phyloP scores from a whole-genome alignment of 1,140 invertebrate genomes.

The Zaprionus inermis region DNA sequence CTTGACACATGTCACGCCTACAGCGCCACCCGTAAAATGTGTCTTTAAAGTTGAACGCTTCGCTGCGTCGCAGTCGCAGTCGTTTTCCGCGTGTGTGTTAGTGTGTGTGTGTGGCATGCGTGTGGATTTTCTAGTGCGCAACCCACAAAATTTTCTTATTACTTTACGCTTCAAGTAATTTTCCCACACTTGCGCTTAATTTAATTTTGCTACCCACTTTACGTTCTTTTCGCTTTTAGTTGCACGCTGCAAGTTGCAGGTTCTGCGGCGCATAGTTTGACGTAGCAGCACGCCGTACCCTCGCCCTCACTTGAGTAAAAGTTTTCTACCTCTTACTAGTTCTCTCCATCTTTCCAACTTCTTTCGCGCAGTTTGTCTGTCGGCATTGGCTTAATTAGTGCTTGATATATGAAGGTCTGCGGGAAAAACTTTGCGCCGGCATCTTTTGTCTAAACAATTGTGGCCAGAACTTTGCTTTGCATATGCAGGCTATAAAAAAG shows the following conservation, averaged over 20 bases:
- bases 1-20: slow-evolving; percentile 66
- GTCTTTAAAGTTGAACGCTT: slow-evolving; percentile 59
- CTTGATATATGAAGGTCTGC: slow-evolving; percentile 57
- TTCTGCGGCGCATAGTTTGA: slow-evolving; percentile 30
- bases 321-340: slow-evolving; percentile 33
- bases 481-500: not conserved
- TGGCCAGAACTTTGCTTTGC: not conserved
- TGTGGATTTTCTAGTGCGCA: slow-evolving; percentile 36
- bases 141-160: slow-evolving; percentile 70
- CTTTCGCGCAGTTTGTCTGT: slow-evolving; percentile 34
- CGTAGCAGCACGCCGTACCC: slow-evolving; percentile 1
- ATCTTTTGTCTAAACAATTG: slow-evolving; percentile 35
- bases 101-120: slow-evolving; percentile 1
- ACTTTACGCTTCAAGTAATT: slow-evolving; percentile 77
- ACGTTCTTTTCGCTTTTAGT: slow-evolving; percentile 33
- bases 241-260: not conserved
- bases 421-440: slow-evolving; percentile 34
- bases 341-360: not conserved
- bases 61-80: slow-evolving; percentile 21
- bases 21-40: slow-evolving; percentile 23
- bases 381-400: slow-evolving; percentile 61
- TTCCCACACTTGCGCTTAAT: slow-evolving; percentile 80
- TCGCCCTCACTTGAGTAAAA: slow-evolving; percentile 50
- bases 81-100: not conserved
- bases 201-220: slow-evolving; percentile 67